Base-by-base conservation (phyloP, 2,797 vertebrate genomes). In the Rhabdophis nuchalis region DNA sequence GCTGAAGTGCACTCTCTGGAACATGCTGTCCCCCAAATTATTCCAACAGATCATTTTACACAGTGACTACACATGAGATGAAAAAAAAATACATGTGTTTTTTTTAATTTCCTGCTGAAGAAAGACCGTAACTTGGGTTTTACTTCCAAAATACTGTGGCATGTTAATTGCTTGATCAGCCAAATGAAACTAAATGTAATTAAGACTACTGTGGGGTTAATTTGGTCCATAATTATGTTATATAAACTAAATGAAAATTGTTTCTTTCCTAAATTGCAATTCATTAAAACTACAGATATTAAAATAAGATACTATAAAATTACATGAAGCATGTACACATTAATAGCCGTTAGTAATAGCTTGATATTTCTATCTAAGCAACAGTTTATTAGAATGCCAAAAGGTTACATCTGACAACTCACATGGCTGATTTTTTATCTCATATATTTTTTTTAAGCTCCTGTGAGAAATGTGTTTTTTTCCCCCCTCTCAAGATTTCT, bases 121-220 rank as follows among this genome's bases (percentile, higher is more conserved):
- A 96, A 94, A 97, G 93, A 97, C 93, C 92, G 52, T 96, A 98
- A 97, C 96, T 97, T 98, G 95, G 95, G 95, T 97, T 98, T 98
- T 97, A 97, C 97, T 98, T 98, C 97, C 97, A 97, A 98, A 97
- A 98, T 98, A 97, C 97, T 95, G 95, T 97, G 96, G 96, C 97
- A 96, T 97, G 97, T 97, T 98, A 98, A 98, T 98, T 98, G 98
- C 98, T 98, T 98, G 98, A 98, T 98, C 98, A 98, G 96, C 98
- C 99, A 98, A 97, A 98, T 98, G 98, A 98, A 99, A 99, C 98
- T 98, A 98, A 99, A 98, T 97, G 98, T 99, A 99, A 99, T 99
- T 99, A 99, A 99, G 98, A 99, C 98, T 97, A 97, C 98, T 98
- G 98, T 98, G 97, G 98, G 99, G 98, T 99, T 99, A 99, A 99